Conservation (phyloP, 2,888 invertebrate genomes). For the Drosophila borealis region DNA sequence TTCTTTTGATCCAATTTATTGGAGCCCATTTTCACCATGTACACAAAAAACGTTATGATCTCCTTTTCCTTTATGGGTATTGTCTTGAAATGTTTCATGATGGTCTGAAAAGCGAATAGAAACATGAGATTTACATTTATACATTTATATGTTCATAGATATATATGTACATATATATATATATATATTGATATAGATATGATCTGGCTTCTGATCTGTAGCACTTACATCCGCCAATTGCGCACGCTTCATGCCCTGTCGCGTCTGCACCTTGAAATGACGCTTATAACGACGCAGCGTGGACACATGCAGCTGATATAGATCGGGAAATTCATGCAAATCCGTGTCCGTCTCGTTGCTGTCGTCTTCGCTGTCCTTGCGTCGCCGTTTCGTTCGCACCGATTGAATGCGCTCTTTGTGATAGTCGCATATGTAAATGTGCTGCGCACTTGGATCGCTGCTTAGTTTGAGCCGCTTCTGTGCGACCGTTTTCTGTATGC, state of each 20-base stretch:
- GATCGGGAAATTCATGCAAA: conserved; percentile 94
- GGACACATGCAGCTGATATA: conserved; percentile 96
- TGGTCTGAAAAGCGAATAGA: conserved; percentile 87
- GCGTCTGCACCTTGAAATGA: conserved; percentile 95
- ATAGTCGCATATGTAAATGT: conserved; percentile 98
- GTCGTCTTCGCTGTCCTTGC: conserved; percentile 97
- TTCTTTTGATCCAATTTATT: conserved; percentile 85
- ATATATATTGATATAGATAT: too few relatives aligned
- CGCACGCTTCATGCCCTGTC: conserved; percentile 97
- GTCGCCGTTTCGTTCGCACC: conserved; percentile 95
- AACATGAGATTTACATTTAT: conserved; percentile 23
- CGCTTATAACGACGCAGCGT: conserved; percentile 97
- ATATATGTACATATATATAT: not conserved
- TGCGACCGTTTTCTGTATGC: conserved; percentile 97
- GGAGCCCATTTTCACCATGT: conserved; percentile 95
- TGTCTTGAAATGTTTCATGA: conserved; percentile 97
- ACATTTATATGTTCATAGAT: not conserved
- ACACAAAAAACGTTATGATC: conserved; percentile 96
- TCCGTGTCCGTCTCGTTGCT: conserved; percentile 97
- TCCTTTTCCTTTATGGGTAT: conserved; percentile 98
- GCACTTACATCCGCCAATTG: conserved; percentile 96
- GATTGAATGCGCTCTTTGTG: conserved; percentile 98
- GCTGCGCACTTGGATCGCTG: conserved; percentile 93
- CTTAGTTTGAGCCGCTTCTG: conserved; percentile 95
- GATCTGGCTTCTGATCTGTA: too few relatives aligned